A percentile compares a stretch with the other conserved stretches of the same genome.
These are phyloP conservation scores for Chirona hameri DNA, from an alignment of 2,888 invertebrate genomes.

Conservation along the genomic window DNA sequence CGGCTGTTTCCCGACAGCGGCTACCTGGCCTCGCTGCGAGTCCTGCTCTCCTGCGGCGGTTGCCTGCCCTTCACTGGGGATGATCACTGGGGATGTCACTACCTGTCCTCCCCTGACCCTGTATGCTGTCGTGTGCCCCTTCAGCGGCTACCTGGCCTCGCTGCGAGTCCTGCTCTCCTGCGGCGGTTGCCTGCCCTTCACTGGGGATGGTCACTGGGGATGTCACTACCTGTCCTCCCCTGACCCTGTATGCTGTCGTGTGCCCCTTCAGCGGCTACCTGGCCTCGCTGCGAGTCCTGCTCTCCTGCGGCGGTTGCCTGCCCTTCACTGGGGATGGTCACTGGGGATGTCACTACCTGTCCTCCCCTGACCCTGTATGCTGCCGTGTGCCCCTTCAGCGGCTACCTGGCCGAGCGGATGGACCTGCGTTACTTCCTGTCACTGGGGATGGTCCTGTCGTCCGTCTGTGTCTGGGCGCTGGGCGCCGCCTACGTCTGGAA, in stretches of 20 bases:
- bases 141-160: not conserved
- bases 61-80: no score
- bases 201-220: no score
- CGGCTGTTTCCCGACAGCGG: no score
- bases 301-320: not conserved
- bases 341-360: no score
- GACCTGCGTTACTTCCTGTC: slow-evolving; percentile 85
- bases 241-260: not conserved
- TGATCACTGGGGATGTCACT: no score
- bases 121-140: not conserved
- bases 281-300: not conserved
- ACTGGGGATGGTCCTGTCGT: slow-evolving; percentile 83
- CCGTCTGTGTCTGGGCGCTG: slow-evolving; percentile 79
- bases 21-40: not conserved
- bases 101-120: not conserved
- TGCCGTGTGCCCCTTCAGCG: slow-evolving; percentile 51
- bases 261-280: no score
- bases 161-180: not conserved
- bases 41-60: not conserved
- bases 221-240: no score
- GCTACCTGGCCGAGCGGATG: slow-evolving; percentile 86
- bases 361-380: no score
- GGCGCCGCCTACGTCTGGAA: slow-evolving; percentile 77
- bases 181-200: no score
- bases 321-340: no score